Percentiles rank a stretch among this genome's conserved stretches.
Evolutionary conservation across 1,140 invertebrate genomes (phyloP).

Genomic region (Uloborus diversus): DNA sequence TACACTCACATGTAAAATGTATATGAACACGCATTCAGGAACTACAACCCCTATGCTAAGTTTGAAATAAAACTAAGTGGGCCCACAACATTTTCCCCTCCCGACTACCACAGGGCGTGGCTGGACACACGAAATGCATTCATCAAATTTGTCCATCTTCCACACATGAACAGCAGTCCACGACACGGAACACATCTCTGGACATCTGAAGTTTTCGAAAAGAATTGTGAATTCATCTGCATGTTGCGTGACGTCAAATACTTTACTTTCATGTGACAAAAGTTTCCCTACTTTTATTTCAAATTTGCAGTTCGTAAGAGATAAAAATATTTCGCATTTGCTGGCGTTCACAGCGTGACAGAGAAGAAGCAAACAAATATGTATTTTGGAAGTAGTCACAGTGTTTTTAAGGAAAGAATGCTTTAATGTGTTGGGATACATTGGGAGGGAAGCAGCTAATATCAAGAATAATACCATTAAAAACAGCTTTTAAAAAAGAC

Average conservation of each 20-base stretch:
- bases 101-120: slow-evolving; percentile 7
- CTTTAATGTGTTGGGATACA: too few species aligned
- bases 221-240: slow-evolving; percentile 48
- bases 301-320: too few species aligned
- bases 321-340: too few species aligned
- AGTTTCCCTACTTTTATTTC: neutral
- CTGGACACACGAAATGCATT: slow-evolving; percentile 39
- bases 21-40: neutral
- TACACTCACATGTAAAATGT: neutral
- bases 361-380: too few species aligned
- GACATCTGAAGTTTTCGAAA: neutral
- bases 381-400: too few species aligned
- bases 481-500: too few species aligned
- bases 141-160: slow-evolving; percentile 18
- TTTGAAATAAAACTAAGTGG: neutral
- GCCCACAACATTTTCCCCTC: neutral
- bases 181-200: too few species aligned
- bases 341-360: too few species aligned
- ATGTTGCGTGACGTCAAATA: slow-evolving; percentile 31
- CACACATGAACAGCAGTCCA: neutral
- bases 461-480: too few species aligned
- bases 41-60: neutral
- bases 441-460: too few species aligned
- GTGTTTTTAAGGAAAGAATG: too few species aligned
- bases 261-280: slow-evolving; percentile 3